Conservation (phyloP, 2,888 invertebrate genomes). For the Cerastoderma edule region DNA sequence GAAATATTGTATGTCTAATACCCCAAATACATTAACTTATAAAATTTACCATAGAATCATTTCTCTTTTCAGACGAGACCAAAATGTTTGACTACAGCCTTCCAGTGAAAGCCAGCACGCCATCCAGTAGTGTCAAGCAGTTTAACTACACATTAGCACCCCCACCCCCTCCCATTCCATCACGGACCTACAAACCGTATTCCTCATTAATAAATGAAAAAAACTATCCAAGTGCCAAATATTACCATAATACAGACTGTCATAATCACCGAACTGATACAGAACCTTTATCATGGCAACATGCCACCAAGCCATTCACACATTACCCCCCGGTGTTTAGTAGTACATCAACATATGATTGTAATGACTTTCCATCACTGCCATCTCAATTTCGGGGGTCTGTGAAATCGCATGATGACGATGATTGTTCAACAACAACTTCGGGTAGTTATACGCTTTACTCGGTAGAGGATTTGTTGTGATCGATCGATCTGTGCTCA, state of each 20-base stretch:
- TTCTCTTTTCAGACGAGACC: conserved; percentile 52
- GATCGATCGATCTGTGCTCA: conserved; percentile 29
- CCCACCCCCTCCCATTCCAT: conserved; percentile 61
- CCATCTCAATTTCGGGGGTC: conserved; percentile 40
- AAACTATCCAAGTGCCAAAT: conserved; percentile 38
- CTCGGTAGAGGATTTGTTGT: conserved; percentile 55
- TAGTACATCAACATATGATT: conserved; percentile 43
- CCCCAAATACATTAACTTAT: no score
- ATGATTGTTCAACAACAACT: conserved; percentile 63
- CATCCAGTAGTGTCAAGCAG: not conserved
- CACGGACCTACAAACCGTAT: conserved; percentile 56
- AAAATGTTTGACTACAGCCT: conserved; percentile 55
- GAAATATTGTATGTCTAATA: no score
- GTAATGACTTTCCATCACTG: conserved; percentile 39
- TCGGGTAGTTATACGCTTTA: conserved; percentile 62
- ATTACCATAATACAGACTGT: conserved; percentile 32
- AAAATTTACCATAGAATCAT: no score
- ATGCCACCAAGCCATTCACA: conserved; percentile 25
- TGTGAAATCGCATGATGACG: conserved; percentile 52
- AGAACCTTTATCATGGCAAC: conserved; percentile 49
- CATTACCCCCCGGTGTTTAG: conserved; percentile 30
- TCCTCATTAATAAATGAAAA: conserved; percentile 48
- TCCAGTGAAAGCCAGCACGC: not conserved
- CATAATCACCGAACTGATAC: conserved; percentile 28
- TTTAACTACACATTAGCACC: conserved; percentile 38